A percentile compares a stretch with the other conserved stretches of the same genome.
Evolutionary conservation across 2,113 vertebrate species (phyloP).

Genomic region (Lamprologus callipterus): DNA sequence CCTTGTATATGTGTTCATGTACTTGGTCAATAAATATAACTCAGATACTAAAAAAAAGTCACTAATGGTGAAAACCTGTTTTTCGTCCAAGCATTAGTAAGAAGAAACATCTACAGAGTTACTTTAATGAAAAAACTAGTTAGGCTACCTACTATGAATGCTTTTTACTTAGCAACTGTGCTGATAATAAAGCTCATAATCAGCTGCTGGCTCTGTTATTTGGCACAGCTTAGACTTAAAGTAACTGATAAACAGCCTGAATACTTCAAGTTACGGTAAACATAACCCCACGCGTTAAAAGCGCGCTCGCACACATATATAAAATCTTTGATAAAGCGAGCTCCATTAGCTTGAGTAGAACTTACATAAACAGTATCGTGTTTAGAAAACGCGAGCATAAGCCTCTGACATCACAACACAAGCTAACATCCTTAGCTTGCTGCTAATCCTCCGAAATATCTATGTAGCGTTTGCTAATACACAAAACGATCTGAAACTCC

Average conservation of each 20-base stretch:
- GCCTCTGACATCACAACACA: not conserved
- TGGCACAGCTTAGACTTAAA: not conserved
- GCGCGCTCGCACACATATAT: not conserved
- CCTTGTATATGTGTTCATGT: not conserved
- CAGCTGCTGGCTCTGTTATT: not conserved
- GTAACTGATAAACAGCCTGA: not conserved
- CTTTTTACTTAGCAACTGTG: not conserved
- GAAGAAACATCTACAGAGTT: not conserved
- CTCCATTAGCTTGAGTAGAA: not conserved
- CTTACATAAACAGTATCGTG: not conserved
- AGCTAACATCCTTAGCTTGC: slow-evolving; percentile 33
- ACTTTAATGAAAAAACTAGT: not conserved
- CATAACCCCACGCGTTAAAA: not conserved
- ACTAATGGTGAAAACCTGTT: not conserved
- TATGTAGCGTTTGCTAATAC: not conserved
- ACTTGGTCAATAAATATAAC: not conserved
- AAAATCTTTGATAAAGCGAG: no score
- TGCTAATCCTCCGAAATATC: slow-evolving; percentile 17
- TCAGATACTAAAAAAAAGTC: not conserved
- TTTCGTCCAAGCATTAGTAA: not conserved
- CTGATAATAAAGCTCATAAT: not conserved
- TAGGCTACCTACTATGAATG: not conserved
- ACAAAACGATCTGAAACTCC: not conserved
- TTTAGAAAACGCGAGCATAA: not conserved
- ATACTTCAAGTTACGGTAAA: not conserved